Evolutionary conservation across 2,113 vertebrate genomes (phyloP), one percentile per base, ranked within the genome.

Genomic region (Chaetura pelagica): DNA sequence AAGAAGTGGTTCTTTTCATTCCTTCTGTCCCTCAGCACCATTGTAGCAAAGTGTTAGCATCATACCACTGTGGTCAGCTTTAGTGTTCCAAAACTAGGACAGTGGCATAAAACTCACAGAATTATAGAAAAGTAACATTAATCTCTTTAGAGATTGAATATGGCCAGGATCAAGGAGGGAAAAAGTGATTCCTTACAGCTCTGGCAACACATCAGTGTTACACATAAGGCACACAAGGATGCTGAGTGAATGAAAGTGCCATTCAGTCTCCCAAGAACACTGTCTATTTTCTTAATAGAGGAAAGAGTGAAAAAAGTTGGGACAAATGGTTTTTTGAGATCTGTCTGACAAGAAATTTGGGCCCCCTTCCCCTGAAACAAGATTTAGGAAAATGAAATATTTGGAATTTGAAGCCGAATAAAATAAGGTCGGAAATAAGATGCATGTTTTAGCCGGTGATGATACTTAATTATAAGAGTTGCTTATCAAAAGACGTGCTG

Each of bases 371-470:
- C 1, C 22, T 58, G 54, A 46, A 93, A 68, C 0, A 84, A 23
- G 9, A 58, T 58, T 76, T 76, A 83, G 17, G 54, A 71, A 66
- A 84, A 91, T 22, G 2, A 83, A 80, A 74, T 35, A 40, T 69
- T 57, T 94, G 42, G 13, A 81, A 86, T 71, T 61, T 61, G 46
- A 91, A 76, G 5, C 7, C 12, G 68, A 24, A 58, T 38, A 68
- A 84, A 83, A 64, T 69, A 40, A 77, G 87, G 23, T 81, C 30
- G 76, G 66, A 74, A 91, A 73, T 59, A 58, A 91, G 14, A 38
- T 10, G 8, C 13, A 46, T 4, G 23, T 87, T 95, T 94, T 94
- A 69, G 49, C 12, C 1, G 2, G 13, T 62, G 27, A 20, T 20
- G 18, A 58, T 76, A 76, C 73, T 84, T 81, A 89, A 78, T 85